Evolutionary conservation across 2,888 invertebrate species (phyloP), one percentile per base, ranked within the genome.

Genomic region (Agonopterix alstromeriana): DNA sequence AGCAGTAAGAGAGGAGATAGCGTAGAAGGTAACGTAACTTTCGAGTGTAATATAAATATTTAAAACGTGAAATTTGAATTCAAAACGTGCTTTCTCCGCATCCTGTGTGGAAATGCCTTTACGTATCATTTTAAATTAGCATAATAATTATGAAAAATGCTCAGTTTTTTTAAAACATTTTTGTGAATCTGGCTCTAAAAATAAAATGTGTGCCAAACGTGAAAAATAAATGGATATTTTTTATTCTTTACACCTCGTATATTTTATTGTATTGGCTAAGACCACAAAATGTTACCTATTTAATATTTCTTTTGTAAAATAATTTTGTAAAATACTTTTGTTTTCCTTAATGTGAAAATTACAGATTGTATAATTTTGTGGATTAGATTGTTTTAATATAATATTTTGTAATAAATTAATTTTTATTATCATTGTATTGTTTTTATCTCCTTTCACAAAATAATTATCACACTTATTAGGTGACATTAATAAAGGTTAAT

Each of bases 351-450:
- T 70, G 67, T 73, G 58, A 56, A 69, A 67, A 67, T 63, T 69
- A 71, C 67, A 61, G 65, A 73, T 71, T 82, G 70, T 65, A 62
- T 67, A 67, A 58, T 63, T 65, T 58, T 61, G 57, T 62, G 50
- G 53, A 58, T 60, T 63, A 60, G 59, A 61, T 61, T 70, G 71
- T 73, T 27, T 27, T 71, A 73, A 73, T 76, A 75, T 77, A 72
- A 73, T 27, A 70, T 79, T 77, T 78, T 77, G 63, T 60, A 82
- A 77, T 82, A 80, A 80, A 83, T 75, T 73, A 74, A 76, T 77
- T 77, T 82, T 77, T 49, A 47, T 49, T n/a, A 5, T 38, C 9
- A 38, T 27, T 27, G 27, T 27, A 27, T 27, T 27, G 27, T 27
- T 27, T 27, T 27, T 27, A 27, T 27, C 5, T 27, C 5, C 5